Conservation (phyloP, 2,888 invertebrate species). For the Melieria picta region DNA sequence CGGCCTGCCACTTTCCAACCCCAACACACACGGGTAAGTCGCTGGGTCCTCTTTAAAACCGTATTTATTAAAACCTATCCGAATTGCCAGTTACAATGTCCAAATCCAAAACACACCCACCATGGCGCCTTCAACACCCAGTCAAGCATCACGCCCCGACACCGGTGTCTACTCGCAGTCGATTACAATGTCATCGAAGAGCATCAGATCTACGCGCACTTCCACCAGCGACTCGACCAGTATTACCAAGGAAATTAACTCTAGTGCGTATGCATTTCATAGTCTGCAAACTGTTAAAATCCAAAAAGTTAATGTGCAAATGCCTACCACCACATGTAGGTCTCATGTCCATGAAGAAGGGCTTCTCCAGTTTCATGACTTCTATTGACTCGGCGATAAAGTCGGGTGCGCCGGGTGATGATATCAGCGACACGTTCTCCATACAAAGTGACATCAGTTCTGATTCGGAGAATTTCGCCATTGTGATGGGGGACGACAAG, state of each 20-base stretch:
- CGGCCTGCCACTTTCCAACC: slow-evolving; percentile 61
- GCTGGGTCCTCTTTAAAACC: background rate
- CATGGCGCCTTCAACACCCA: slow-evolving; percentile 56
- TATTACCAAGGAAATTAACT: slow-evolving; percentile 68
- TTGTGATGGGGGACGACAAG: slow-evolving; percentile 73
- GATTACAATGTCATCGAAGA: slow-evolving; percentile 63
- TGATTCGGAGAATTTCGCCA: slow-evolving; percentile 88
- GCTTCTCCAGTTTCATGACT: slow-evolving; percentile 83
- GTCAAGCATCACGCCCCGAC: slow-evolving; percentile 60
- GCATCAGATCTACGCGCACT: slow-evolving; percentile 56
- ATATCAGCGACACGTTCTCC: slow-evolving; percentile 79
- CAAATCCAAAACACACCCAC: slow-evolving; percentile 64
- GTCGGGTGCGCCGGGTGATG: slow-evolving; percentile 72
- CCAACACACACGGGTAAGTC: slow-evolving; percentile 64
- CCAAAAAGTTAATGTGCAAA: background rate
- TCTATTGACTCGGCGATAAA: slow-evolving; percentile 85
- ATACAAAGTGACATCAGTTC: slow-evolving; percentile 85
- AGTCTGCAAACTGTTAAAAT: background rate
- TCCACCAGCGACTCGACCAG: slow-evolving; percentile 56
- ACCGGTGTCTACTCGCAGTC: slow-evolving; percentile 58
- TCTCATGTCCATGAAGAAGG: slow-evolving; percentile 83
- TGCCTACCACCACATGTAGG: slow-evolving; percentile 63
- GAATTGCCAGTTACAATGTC: slow-evolving; percentile 59
- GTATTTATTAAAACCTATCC: background rate
- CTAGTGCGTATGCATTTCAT: slow-evolving; percentile 54